Base-by-base conservation (phyloP, 2,113 vertebrate species). In the Chamaetylas fuelleborni region DNA sequence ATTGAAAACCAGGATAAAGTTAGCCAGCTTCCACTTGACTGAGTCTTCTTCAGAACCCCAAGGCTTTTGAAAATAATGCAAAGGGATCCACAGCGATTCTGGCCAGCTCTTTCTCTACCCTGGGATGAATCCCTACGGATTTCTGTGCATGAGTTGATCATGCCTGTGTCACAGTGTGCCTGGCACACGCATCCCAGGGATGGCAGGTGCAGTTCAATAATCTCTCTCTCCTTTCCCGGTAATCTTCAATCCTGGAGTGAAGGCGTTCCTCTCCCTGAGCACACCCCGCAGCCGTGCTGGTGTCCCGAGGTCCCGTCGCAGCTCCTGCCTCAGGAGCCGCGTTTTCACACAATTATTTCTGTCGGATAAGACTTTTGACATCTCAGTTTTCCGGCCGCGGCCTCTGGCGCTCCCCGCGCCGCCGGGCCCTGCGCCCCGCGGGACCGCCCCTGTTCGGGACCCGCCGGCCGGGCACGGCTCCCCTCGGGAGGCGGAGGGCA, bases 11-110 rank as follows among this genome's bases (percentile, higher is more conserved):
- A 15, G 47, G 20, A 45, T 14, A 19, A 9, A 0, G 1, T n/a
- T 73, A 24, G 20, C 12, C 8, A 50, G 28, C 24, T 56, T 62
- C 48, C 33, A 8, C 7, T 5, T 0, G 0, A 25, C 8, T 7
- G 9, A 19, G 26, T 38, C 34, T 19, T 48, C 47, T 54, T 29
- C 38, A 72, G n/a, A 34, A 4, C 31, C 9, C 17, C 5, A 16
- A 26, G 11, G 11, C 40, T 31, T 17, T 7, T 19, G 20, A 48
- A 61, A 80, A 40, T 53, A 53, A 29, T 4, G 6, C 28, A 14
- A 9, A 45, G 16, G 14, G 5, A 6, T 14, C 11, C 23, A 38
- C 8, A 11, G 0, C 9, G 23, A 19, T 25, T 23, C 24, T 1
- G 40, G 40, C 40, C 40, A 42, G 40, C 14, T 16, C 40, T 15